Evolutionary conservation across 2,888 invertebrate genomes (phyloP).

Genomic region (Margaritifera margaritifera): DNA sequence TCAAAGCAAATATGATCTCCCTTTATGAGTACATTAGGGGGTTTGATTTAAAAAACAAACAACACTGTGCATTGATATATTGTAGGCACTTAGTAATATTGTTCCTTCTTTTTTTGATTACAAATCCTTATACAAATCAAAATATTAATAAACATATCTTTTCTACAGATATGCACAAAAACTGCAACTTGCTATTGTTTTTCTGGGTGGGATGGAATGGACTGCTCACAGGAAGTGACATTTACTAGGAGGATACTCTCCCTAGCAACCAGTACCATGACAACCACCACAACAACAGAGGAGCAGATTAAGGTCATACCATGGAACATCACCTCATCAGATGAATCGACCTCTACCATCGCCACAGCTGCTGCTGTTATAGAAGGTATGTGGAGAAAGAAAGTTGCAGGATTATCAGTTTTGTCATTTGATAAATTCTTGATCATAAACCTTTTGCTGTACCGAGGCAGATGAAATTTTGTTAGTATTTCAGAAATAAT

Average conservation of each 20-base stretch:
- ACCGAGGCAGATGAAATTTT: no score
- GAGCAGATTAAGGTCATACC: slow-evolving; percentile 38
- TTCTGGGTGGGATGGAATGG: slow-evolving; percentile 77
- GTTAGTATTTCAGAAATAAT: no score
- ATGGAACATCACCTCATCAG: slow-evolving; percentile 23
- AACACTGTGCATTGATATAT: no score
- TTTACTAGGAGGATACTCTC: slow-evolving; percentile 38
- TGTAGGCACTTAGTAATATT: no score
- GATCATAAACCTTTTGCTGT: no score
- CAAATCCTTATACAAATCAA: no score
- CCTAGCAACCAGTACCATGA: slow-evolving; percentile 28
- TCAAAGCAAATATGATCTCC: no score
- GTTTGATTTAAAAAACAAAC: no score
- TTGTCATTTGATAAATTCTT: no score
- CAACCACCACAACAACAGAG: slow-evolving; percentile 25
- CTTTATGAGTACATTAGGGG: no score
- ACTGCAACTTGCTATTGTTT: slow-evolving; percentile 93
- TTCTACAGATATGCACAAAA: slow-evolving; percentile 89
- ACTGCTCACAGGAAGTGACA: slow-evolving; percentile 64
- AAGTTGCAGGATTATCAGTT: no score
- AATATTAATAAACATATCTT: slow-evolving; percentile 23
- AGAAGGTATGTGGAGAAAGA: slow-evolving; percentile 38
- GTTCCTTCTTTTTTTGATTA: no score
- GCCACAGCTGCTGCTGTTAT: slow-evolving; percentile 50
- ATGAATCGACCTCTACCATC: slow-evolving; percentile 27